Percentiles rank a stretch among this genome's conserved stretches.
phyloP scores from a whole-genome alignment of 2,797 vertebrate species.

The Esox lucius region DNA sequence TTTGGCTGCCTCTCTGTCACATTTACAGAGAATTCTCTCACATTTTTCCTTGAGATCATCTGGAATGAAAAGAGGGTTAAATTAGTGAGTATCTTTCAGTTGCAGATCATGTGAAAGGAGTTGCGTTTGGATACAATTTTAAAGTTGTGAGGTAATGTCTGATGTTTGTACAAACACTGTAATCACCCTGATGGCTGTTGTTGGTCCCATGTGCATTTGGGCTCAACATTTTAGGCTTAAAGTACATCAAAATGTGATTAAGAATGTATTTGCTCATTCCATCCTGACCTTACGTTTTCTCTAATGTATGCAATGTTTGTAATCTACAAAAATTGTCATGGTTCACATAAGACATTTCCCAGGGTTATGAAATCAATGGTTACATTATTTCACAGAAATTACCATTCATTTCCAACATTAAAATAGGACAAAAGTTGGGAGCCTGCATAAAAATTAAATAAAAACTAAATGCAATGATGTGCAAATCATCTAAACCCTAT shows the following conservation, averaged over 20 bases:
- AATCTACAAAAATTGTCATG: constrained; percentile 3
- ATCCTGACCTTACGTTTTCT: constrained; percentile 27
- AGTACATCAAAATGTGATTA: constrained; percentile 38
- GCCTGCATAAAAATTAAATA: too few species aligned
- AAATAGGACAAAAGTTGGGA: neutral
- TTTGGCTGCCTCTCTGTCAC: constrained; percentile 82
- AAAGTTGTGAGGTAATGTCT: constrained; percentile 9
- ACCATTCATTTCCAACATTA: neutral
- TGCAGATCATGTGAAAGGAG: constrained; percentile 10
- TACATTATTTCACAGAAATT: neutral
- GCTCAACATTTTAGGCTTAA: constrained; percentile 38
- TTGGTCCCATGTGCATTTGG: constrained; percentile 22
- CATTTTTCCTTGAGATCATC: constrained; percentile 82
- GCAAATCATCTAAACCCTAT: too few species aligned
- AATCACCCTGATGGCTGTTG: constrained; percentile 13
- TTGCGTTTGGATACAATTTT: neutral
- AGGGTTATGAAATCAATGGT: too few species aligned
- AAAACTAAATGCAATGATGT: too few species aligned
- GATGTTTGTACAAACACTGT: constrained; percentile 7
- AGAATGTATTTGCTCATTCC: constrained; percentile 21
- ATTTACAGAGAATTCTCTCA: constrained; percentile 85
- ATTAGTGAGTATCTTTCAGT: neutral
- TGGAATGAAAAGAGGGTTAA: constrained; percentile 63
- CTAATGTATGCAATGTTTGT: constrained; percentile 29
- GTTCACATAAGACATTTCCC: neutral